These are phyloP conservation scores for Luperina testacea DNA, from an alignment of 2,888 invertebrate genomes.

Conservation along the genomic window DNA sequence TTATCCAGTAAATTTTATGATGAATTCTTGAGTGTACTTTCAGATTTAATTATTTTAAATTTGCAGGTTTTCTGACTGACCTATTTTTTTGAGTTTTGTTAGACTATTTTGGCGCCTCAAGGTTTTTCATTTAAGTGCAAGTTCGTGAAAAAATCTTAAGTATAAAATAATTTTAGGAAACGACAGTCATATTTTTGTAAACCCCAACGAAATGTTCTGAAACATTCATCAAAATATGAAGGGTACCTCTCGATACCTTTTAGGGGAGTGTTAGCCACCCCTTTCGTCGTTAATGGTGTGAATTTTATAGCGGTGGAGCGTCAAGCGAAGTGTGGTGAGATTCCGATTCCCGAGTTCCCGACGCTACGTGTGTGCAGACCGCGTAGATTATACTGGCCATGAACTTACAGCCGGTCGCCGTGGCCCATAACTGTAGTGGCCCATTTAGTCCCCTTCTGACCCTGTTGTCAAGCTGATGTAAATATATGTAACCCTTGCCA, in stretches of 20 bases:
- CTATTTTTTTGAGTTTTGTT: slow-evolving; percentile 11
- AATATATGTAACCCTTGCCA: slow-evolving; percentile 66
- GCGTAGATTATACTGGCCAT: slow-evolving; percentile 69
- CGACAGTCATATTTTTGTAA: slow-evolving; percentile 22
- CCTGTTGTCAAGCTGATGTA: slow-evolving; percentile 59
- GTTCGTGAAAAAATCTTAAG: neutral
- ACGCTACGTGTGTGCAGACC: slow-evolving; percentile 54
- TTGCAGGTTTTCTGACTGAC: slow-evolving; percentile 1
- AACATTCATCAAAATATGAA: slow-evolving; percentile 57
- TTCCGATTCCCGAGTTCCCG: slow-evolving; percentile 34
- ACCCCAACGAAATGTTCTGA: slow-evolving; percentile 34
- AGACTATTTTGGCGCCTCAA: neutral
- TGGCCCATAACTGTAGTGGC: slow-evolving; percentile 72
- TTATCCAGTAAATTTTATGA: slow-evolving; percentile 28
- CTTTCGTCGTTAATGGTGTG: slow-evolving; percentile 59
- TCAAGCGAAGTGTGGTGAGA: slow-evolving; percentile 58
- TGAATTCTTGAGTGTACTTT: slow-evolving; percentile 19
- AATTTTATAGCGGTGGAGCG: slow-evolving; percentile 57
- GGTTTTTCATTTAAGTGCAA: neutral
- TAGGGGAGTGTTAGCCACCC: slow-evolving; percentile 49
- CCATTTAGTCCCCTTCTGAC: slow-evolving; percentile 74
- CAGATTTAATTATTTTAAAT: slow-evolving; percentile 24
- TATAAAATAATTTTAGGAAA: slow-evolving; percentile 2
- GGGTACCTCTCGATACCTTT: slow-evolving; percentile 52
- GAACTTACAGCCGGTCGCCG: slow-evolving; percentile 72